Evolutionary conservation across 2,113 vertebrate genomes (phyloP).

Genomic region (Elanus axillaris): DNA sequence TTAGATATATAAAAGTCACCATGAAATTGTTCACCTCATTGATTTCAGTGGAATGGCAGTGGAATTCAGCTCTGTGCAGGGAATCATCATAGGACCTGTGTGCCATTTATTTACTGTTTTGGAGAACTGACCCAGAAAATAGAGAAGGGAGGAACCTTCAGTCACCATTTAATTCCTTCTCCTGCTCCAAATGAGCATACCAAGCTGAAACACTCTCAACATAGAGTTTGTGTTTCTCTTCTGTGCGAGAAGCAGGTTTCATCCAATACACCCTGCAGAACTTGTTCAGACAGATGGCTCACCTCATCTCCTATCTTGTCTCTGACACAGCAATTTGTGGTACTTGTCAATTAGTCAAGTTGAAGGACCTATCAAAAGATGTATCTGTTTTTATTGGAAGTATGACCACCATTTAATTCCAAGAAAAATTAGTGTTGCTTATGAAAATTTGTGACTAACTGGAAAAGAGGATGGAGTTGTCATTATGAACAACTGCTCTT

Average conservation of each 20-base stretch:
- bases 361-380: neutral
- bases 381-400: neutral
- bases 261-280: neutral
- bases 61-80: neutral
- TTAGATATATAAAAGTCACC: neutral
- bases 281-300: neutral
- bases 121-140: neutral
- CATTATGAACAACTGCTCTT: neutral
- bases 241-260: neutral
- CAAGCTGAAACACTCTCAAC: neutral
- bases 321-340: neutral
- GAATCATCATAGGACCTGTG: neutral
- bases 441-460: neutral
- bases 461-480: neutral
- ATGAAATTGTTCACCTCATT: neutral
- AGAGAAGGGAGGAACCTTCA: neutral
- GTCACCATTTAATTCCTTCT: neutral
- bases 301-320: neutral
- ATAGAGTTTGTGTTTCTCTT: neutral
- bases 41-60: neutral
- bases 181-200: neutral
- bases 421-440: neutral
- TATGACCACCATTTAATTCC: neutral
- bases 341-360: neutral
- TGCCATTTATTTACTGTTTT: neutral